These are phyloP conservation scores for Hedychridium roseum DNA, from an alignment of 2,888 invertebrate genomes.

Conservation along the genomic window DNA sequence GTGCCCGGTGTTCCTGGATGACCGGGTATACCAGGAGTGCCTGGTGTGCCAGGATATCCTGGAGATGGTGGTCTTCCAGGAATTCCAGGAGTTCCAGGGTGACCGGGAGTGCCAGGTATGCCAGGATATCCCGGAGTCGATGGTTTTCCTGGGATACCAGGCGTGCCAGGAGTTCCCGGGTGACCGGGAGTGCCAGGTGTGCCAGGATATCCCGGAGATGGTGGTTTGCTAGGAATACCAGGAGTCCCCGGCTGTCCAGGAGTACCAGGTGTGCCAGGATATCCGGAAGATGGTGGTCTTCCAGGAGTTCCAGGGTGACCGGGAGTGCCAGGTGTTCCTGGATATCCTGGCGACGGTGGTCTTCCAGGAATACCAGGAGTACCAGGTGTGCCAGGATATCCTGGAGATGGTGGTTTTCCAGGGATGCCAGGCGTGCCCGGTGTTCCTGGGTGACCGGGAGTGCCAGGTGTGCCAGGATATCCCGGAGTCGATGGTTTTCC, in stretches of 20 bases:
- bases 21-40: constrained; percentile 25
- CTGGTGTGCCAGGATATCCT: constrained; percentile 35
- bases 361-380: too few relatives aligned
- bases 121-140: too few relatives aligned
- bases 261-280: constrained; percentile 34
- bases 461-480: constrained; percentile 34
- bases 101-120: constrained; percentile 30
- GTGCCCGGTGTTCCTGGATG: constrained; percentile 22
- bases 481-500: constrained; percentile 23
- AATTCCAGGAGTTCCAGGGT: constrained; percentile 25
- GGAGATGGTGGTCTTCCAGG: constrained; percentile 22
- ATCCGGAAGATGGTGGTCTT: constrained; percentile 19
- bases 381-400: constrained; percentile 25
- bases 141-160: too few relatives aligned
- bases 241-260: constrained; percentile 24
- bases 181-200: too few relatives aligned
- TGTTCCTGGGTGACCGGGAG: constrained; percentile 24
- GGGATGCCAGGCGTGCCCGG: constrained; percentile 24
- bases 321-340: constrained; percentile 30
- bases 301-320: constrained; percentile 28
- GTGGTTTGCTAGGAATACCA: constrained; percentile 17
- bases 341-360: too few relatives aligned
- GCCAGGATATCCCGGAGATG: constrained; percentile 44
- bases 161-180: constrained; percentile 14
- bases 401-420: constrained; percentile 42